Percentiles rank a stretch among this genome's conserved stretches.
Evolutionary conservation across 2,888 invertebrate genomes (phyloP).

Genomic region (Stenoptilia bipunctidactyla): DNA sequence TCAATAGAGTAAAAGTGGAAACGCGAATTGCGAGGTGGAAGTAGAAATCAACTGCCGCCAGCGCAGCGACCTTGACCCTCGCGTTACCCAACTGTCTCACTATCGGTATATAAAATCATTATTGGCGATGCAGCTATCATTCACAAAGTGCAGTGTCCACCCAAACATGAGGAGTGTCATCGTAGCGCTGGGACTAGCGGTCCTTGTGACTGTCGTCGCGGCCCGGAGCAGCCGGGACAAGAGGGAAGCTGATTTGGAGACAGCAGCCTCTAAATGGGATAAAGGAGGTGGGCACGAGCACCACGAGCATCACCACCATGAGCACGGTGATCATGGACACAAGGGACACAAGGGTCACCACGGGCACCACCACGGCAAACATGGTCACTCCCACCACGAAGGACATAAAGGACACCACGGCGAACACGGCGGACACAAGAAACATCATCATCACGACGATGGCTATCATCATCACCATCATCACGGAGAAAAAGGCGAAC

Average conservation of each 20-base stretch:
- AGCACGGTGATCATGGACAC: slow-evolving; percentile 75
- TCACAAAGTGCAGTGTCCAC: slow-evolving; percentile 35
- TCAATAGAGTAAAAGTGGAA: slow-evolving; percentile 1
- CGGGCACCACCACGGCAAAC: slow-evolving; percentile 74
- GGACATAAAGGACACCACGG: slow-evolving; percentile 72
- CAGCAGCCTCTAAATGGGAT: slow-evolving; percentile 52
- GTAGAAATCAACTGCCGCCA: slow-evolving; percentile 33
- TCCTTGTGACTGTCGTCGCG: slow-evolving; percentile 59
- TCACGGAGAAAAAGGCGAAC: slow-evolving; percentile 75
- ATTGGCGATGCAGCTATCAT: slow-evolving; percentile 39
- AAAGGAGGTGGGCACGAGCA: slow-evolving; percentile 63
- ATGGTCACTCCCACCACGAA: slow-evolving; percentile 79
- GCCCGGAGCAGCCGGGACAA: slow-evolving; percentile 60
- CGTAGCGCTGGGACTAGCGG: slow-evolving; percentile 49
- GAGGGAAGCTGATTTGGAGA: slow-evolving; percentile 60
- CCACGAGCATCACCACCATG: slow-evolving; percentile 73
- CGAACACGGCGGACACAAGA: slow-evolving; percentile 74
- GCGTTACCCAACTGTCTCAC: slow-evolving; percentile 40
- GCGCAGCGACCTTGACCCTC: slow-evolving; percentile 44
- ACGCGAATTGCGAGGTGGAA: slow-evolving; percentile 20
- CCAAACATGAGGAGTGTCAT: slow-evolving; percentile 38
- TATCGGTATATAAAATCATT: slow-evolving; percentile 55
- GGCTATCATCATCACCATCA: slow-evolving; percentile 75
- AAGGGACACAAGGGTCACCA: slow-evolving; percentile 79
- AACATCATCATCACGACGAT: slow-evolving; percentile 74